Percentiles rank a stretch among this genome's conserved stretches.
phyloP scores from a whole-genome alignment of 2,888 invertebrate species.

The Nineta flava region DNA sequence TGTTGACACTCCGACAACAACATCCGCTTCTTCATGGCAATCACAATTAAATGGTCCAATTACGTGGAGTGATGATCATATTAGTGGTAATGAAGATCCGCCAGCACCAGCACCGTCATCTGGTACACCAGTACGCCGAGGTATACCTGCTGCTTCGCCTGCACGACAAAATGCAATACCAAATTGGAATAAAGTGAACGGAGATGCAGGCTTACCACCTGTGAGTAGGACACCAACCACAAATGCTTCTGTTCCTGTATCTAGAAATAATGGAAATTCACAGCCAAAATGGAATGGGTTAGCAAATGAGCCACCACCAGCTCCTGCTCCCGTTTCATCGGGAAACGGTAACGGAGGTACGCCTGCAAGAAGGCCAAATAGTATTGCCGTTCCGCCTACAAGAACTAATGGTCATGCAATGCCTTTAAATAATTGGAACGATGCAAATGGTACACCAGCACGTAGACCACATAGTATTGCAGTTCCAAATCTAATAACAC shows the following conservation, averaged over 20 bases:
- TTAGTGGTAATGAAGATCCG: neutral
- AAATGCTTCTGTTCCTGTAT: neutral
- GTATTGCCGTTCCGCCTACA: neutral
- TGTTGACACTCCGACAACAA: neutral
- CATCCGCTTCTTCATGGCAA: neutral
- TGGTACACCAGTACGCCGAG: neutral
- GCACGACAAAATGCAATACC: neutral
- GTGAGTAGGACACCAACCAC: neutral
- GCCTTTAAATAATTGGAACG: neutral
- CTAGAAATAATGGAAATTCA: neutral
- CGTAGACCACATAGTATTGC: conserved; percentile 13
- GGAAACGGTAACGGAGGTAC: neutral
- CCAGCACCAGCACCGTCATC: neutral
- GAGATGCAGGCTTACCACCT: neutral
- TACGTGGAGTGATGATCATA: neutral
- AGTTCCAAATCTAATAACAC: conserved; percentile 11
- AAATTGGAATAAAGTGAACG: neutral
- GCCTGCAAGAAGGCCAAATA: neutral
- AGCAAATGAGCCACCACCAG: neutral
- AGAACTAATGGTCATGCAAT: neutral
- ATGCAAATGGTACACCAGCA: conserved; percentile 7
- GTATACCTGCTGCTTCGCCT: neutral
- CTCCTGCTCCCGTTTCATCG: neutral
- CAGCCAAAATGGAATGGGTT: neutral
- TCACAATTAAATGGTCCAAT: neutral